Evolutionary conservation across 2,888 invertebrate species (phyloP).

Genomic region (Lypha dubia): DNA sequence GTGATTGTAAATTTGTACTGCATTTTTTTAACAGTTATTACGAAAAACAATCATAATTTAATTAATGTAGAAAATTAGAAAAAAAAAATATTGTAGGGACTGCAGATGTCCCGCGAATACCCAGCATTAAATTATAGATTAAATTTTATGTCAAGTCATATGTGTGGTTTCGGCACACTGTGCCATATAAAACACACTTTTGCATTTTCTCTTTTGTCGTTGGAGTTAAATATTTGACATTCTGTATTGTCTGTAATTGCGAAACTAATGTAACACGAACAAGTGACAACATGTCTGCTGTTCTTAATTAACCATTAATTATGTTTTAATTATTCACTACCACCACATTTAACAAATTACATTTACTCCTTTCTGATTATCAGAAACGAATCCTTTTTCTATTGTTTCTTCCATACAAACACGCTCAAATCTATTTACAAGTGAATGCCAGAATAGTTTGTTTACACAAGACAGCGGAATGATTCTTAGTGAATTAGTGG

Average conservation of each 20-base stretch:
- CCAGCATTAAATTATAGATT: too few relatives aligned
- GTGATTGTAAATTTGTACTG: background rate
- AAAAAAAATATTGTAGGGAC: too few relatives aligned
- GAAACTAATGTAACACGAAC: conserved; percentile 63
- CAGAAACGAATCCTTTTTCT: conserved; percentile 43
- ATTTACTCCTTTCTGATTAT: background rate
- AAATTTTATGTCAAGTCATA: too few relatives aligned
- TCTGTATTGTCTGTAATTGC: conserved; percentile 1
- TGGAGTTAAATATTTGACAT: background rate
- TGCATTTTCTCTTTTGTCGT: background rate
- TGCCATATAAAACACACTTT: conserved; percentile 24
- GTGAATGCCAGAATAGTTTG: background rate
- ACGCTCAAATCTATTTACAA: background rate
- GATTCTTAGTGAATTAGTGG: conserved; percentile 24
- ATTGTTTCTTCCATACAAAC: background rate
- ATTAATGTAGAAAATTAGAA: too few relatives aligned
- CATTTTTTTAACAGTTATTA: too few relatives aligned
- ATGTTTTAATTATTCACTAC: conserved; percentile 63
- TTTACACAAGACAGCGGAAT: background rate
- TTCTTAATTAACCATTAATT: conserved; percentile 69
- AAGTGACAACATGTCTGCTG: conserved; percentile 68
- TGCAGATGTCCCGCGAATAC: too few relatives aligned
- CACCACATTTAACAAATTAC: conserved; percentile 28
- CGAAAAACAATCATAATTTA: too few relatives aligned
- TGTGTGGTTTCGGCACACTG: too few relatives aligned